phyloP scores from a whole-genome alignment of 2,797 vertebrate species.

The Perodicticus potto region DNA sequence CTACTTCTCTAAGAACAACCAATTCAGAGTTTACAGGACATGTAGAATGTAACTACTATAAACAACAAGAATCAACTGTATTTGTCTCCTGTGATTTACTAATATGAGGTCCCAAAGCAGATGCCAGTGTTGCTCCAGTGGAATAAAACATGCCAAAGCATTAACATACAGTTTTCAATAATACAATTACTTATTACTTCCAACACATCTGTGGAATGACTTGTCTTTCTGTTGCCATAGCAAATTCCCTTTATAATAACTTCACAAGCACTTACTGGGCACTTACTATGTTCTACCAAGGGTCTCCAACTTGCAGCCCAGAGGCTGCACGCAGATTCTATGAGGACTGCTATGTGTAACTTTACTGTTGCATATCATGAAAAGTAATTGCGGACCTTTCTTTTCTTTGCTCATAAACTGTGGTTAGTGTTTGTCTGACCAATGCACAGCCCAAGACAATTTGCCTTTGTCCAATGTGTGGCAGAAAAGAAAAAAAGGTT shows the following conservation, averaged over 20 bases:
- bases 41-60: background rate
- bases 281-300: background rate
- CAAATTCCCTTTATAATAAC: background rate
- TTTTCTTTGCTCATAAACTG: too few relatives aligned
- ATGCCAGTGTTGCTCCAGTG: background rate
- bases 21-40: background rate
- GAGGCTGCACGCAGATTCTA: too few relatives aligned
- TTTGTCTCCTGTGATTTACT: background rate
- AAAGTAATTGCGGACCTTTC: too few relatives aligned
- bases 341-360: too few relatives aligned
- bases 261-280: background rate
- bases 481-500: too few relatives aligned
- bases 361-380: too few relatives aligned
- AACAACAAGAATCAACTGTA: background rate
- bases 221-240: constrained; percentile 4
- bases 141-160: background rate
- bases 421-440: too few relatives aligned
- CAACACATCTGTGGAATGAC: background rate
- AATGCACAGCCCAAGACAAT: too few relatives aligned
- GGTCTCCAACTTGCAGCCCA: too few relatives aligned
- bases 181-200: background rate
- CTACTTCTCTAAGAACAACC: background rate
- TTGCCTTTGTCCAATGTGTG: too few relatives aligned
- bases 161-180: background rate
- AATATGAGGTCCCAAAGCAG: background rate